Percentiles rank a stretch among this genome's conserved stretches.
These are phyloP conservation scores for Ophraella communa DNA, from an alignment of 2,888 invertebrate genomes.

Conservation along the genomic window DNA sequence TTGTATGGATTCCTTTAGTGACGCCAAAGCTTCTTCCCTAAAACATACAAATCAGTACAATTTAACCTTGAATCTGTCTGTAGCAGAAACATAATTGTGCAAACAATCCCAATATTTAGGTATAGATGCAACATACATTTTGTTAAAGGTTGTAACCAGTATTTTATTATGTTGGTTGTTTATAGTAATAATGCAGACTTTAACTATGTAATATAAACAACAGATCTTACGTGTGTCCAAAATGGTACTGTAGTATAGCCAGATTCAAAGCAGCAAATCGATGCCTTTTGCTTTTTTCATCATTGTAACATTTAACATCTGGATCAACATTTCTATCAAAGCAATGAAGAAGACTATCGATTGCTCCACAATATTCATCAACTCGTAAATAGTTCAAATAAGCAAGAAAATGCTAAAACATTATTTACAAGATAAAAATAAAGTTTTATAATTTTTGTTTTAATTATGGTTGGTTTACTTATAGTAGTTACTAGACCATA, in stretches of 20 bases:
- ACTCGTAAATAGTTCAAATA: slow-evolving; percentile 88
- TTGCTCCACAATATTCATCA: slow-evolving; percentile 84
- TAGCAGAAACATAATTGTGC: too few species aligned
- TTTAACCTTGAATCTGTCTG: too few species aligned
- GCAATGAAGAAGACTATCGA: slow-evolving; percentile 82
- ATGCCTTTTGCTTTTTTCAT: slow-evolving; percentile 70
- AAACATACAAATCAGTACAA: slow-evolving; percentile 46
- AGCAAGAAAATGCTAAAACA: slow-evolving; percentile 83
- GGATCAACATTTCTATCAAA: slow-evolving; percentile 71
- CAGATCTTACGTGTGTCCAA: slow-evolving; percentile 74
- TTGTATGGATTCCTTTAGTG: slow-evolving; percentile 86
- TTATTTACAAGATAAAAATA: not conserved
- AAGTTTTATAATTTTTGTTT: slow-evolving; percentile 6
- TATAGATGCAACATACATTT: too few species aligned
- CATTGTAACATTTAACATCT: slow-evolving; percentile 61
- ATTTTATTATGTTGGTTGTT: too few species aligned
- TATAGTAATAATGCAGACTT: too few species aligned
- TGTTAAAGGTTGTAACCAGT: too few species aligned
- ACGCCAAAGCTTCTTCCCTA: slow-evolving; percentile 78
- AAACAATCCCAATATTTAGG: too few species aligned
- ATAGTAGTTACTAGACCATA: too few species aligned
- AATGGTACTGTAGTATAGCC: slow-evolving; percentile 86
- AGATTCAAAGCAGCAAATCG: slow-evolving; percentile 91
- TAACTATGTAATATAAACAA: too few species aligned
- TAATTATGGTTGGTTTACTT: too few species aligned